phyloP scores from a whole-genome alignment of 1,140 invertebrate genomes.

The Drosophila sproati region DNA sequence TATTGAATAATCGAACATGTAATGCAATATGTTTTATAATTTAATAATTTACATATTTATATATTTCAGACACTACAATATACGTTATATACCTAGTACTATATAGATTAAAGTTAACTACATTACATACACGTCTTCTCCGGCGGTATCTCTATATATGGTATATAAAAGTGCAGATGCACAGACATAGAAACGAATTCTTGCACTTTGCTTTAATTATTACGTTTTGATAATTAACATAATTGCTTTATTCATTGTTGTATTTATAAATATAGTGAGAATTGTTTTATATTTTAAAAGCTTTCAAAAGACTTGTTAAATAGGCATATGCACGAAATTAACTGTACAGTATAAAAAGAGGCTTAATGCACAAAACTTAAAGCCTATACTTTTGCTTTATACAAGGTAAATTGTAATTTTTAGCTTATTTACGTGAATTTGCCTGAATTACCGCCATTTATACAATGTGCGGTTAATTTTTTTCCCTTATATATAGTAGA shows the following conservation, averaged over 20 bases:
- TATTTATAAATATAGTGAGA: conserved; percentile 71
- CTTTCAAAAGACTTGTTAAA: conserved; percentile 61
- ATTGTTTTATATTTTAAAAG: conserved; percentile 72
- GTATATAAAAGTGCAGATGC: conserved; percentile 60
- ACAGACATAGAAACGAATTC: conserved; percentile 50
- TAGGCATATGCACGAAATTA: conserved; percentile 34
- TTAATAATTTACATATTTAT: conserved; percentile 73
- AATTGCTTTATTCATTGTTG: conserved; percentile 28
- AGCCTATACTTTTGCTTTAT: conserved; percentile 66
- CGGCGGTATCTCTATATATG: conserved; percentile 42
- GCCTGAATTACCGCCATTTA: conserved; percentile 35
- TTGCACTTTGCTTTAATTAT: conserved; percentile 23
- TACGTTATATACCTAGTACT: conserved; percentile 47
- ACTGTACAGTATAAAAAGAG: conserved; percentile 54
- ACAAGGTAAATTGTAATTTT: conserved; percentile 54
- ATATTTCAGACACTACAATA: conserved; percentile 62
- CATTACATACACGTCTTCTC: conserved; percentile 55
- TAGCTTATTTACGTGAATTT: conserved; percentile 46
- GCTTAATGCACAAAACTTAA: conserved; percentile 48
- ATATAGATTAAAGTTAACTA: conserved; percentile 61
- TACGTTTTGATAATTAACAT: conserved; percentile 25
- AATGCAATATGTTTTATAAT: conserved; percentile 54
- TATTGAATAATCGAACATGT: conserved; percentile 1
- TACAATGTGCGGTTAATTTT: conserved; percentile 49
- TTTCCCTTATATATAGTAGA: conserved; percentile 58